phyloP scores from a whole-genome alignment of 2,113 vertebrate genomes.

The Raja brachyura region DNA sequence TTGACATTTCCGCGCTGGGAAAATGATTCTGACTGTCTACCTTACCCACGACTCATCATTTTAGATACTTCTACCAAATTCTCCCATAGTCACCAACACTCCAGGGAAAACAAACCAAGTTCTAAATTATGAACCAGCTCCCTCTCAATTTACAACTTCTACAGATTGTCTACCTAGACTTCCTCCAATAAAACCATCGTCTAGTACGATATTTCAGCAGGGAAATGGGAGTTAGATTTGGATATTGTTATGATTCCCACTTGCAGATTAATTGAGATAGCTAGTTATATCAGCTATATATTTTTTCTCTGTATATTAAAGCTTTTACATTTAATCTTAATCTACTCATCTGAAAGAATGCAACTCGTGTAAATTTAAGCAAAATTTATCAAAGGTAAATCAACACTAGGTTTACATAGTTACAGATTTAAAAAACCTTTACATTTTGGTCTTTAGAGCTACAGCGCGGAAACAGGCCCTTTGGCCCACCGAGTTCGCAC shows the following conservation, averaged over 20 bases:
- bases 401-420: background rate
- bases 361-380: background rate
- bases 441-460: background rate
- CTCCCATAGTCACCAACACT: no score
- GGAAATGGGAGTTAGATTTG: background rate
- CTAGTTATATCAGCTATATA: background rate
- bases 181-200: background rate
- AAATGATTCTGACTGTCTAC: no score
- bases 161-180: background rate
- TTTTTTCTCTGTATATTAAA: background rate
- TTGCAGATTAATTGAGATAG: background rate
- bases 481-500: no score
- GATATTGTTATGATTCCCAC: background rate
- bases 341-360: background rate
- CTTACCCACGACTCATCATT: no score
- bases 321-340: background rate
- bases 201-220: background rate
- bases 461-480: no score
- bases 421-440: background rate
- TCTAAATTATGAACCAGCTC: background rate
- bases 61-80: no score
- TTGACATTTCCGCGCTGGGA: no score
- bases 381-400: background rate
- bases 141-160: conserved; percentile 25
- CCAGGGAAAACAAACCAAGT: no score